Percentiles rank a stretch among this genome's conserved stretches.
Evolutionary conservation across 2,113 vertebrate species (phyloP).

Genomic region (Lampris megalopsis): DNA sequence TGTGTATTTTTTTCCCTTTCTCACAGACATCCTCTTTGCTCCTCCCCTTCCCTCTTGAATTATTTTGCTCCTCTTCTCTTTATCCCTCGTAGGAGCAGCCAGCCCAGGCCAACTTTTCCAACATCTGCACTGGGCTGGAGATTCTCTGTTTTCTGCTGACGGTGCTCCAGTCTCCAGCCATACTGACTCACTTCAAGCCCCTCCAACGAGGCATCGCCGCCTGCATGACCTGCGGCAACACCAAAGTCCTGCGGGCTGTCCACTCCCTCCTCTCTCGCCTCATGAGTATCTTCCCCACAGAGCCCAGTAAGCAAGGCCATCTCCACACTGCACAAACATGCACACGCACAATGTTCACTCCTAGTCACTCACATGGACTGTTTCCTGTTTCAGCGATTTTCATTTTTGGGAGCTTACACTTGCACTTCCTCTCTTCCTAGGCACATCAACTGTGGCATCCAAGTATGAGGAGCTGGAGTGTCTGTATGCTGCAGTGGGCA

Average conservation of each 20-base stretch:
- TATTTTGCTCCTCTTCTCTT: no score
- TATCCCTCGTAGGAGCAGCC: constrained; percentile 88
- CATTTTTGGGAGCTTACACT: constrained; percentile 17
- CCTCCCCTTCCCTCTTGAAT: neutral
- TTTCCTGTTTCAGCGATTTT: constrained; percentile 9
- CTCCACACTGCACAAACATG: neutral
- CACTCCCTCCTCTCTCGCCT: constrained; percentile 94
- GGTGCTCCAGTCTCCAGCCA: constrained; percentile 91
- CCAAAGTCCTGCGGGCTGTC: constrained; percentile 94
- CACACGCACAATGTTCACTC: no score
- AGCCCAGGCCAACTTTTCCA: constrained; percentile 95
- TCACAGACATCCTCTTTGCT: neutral
- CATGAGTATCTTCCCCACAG: constrained; percentile 97
- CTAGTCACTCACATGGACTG: neutral
- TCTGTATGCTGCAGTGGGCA: constrained; percentile 95
- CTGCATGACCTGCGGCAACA: constrained; percentile 97
- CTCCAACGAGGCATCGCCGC: constrained; percentile 94
- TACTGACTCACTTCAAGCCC: constrained; percentile 96
- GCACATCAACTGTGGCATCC: constrained; percentile 95
- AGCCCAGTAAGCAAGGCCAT: constrained; percentile 85
- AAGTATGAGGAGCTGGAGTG: constrained; percentile 98
- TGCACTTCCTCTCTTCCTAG: constrained; percentile 69
- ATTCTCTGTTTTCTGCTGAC: constrained; percentile 94
- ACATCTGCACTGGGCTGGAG: constrained; percentile 97
- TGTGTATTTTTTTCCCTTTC: neutral